These are phyloP conservation scores for Scomber scombrus DNA, from an alignment of 2,113 vertebrate species.

Conservation along the genomic window DNA sequence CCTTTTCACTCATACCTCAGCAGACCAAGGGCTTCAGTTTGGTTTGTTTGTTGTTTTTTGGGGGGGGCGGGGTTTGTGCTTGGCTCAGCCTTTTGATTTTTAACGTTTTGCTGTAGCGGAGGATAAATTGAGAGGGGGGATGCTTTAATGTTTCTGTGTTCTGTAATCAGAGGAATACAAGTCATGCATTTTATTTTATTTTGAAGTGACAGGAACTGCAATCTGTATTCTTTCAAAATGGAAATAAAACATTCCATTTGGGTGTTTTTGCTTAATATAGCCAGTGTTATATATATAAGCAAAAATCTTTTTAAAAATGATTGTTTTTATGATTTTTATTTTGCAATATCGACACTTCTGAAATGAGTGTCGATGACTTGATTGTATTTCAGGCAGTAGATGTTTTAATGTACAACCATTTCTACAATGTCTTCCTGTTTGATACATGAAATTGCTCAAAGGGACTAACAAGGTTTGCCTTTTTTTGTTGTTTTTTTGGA, in stretches of 20 bases:
- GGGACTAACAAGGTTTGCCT: constrained; percentile 15
- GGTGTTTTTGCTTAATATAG: constrained; percentile 32
- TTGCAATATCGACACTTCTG: constrained; percentile 32
- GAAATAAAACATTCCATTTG: constrained; percentile 67
- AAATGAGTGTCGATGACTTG: constrained; percentile 25
- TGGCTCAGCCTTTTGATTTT: background rate
- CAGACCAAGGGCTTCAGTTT: constrained; percentile 44
- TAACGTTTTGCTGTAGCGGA: no score
- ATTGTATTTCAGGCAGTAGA: constrained; percentile 62
- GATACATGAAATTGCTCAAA: constrained; percentile 20
- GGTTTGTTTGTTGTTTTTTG: background rate
- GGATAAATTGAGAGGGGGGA: background rate
- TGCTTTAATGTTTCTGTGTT: constrained; percentile 60
- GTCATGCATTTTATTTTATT: background rate
- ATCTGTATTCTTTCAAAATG: constrained; percentile 66
- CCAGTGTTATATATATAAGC: constrained; percentile 1
- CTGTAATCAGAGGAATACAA: constrained; percentile 28
- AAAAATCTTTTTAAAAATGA: background rate
- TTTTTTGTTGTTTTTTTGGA: background rate
- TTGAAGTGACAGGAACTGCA: constrained; percentile 50
- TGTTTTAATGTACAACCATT: constrained; percentile 31
- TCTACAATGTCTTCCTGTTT: constrained; percentile 54
- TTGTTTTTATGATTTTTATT: constrained; percentile 1
- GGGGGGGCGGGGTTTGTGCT: background rate
- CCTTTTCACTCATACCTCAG: constrained; percentile 54